phyloP scores from a whole-genome alignment of 2,888 invertebrate genomes.

The Amiota communis region DNA sequence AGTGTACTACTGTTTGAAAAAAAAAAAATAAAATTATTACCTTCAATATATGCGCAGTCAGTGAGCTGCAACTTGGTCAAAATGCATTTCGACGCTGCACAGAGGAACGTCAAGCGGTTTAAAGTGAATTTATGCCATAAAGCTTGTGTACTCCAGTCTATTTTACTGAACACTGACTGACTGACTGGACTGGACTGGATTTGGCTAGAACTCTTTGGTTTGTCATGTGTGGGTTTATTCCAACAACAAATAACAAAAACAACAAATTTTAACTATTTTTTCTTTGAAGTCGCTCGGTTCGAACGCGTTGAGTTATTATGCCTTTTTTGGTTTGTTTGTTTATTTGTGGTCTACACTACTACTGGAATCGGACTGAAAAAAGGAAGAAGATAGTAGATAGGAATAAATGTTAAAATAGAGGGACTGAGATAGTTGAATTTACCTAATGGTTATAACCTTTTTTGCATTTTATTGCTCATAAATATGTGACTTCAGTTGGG shows the following conservation, averaged over 20 bases:
- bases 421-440: no score
- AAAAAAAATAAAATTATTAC: conserved; percentile 24
- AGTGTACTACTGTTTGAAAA: no score
- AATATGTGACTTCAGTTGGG: no score
- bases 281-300: no score
- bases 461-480: no score
- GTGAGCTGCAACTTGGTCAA: not conserved
- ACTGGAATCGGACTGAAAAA: not conserved
- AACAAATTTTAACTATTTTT: no score
- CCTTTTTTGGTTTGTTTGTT: conserved; percentile 12
- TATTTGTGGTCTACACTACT: not conserved
- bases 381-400: no score
- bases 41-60: conserved; percentile 28
- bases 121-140: conserved; percentile 18
- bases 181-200: not conserved
- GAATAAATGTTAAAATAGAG: no score
- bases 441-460: no score
- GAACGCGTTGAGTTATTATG: conserved; percentile 1
- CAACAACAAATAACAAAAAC: not conserved
- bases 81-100: not conserved
- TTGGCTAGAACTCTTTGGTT: not conserved
- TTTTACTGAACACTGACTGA: not conserved
- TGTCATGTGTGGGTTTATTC: conserved; percentile 11
- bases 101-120: conserved; percentile 2
- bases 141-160: conserved; percentile 8